Evolutionary conservation across 1,140 invertebrate species (phyloP), one percentile per base, ranked within the genome.

Genomic region (Panagrolaimus sp.): DNA sequence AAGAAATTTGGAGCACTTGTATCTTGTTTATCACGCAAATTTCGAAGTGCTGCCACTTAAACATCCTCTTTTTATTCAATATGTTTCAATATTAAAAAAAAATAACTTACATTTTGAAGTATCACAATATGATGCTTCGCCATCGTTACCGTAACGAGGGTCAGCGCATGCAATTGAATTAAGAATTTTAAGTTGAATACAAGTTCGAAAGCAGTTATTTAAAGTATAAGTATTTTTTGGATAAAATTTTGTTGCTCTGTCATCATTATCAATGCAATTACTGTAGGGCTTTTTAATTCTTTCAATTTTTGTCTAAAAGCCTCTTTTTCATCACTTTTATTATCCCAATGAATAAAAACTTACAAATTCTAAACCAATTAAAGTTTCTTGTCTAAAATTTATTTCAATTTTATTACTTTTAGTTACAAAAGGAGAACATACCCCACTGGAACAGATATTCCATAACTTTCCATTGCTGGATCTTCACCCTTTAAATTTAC

Each of bases 381-480:
- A 27, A 20, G 51, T 57, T 25, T 57, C n/a, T 27, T 57, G 51
- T n/a, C n/a, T n/a, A n/a, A n/a, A n/a, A n/a, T n/a, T n/a, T n/a
- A n/a, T n/a, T n/a, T n/a, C n/a, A n/a, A n/a, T n/a, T n/a, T n/a
- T n/a, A n/a, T n/a, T n/a, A n/a, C n/a, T n/a, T n/a, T n/a, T n/a
- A n/a, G n/a, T n/a, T n/a, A n/a, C n/a, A n/a, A n/a, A n/a, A n/a
- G n/a, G n/a, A n/a, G n/a, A n/a, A n/a, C n/a, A n/a, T n/a, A n/a
- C 16, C 51, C 51, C 4, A 57, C 51, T 9, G 51, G 51, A 0
- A 27, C 51, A 11, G 14, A 11, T 20, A 57, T 57, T 25, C 51
- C 51, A 57, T n/a, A n/a, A 57, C 9, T 57, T 57, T 57, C 51
- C 20, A 57, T 27, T 7, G 51, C 51, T 11, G 51, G 51, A 57